Evolutionary conservation across 1,140 invertebrate species (phyloP).

Genomic region (Dinothrombium tinctorium): DNA sequence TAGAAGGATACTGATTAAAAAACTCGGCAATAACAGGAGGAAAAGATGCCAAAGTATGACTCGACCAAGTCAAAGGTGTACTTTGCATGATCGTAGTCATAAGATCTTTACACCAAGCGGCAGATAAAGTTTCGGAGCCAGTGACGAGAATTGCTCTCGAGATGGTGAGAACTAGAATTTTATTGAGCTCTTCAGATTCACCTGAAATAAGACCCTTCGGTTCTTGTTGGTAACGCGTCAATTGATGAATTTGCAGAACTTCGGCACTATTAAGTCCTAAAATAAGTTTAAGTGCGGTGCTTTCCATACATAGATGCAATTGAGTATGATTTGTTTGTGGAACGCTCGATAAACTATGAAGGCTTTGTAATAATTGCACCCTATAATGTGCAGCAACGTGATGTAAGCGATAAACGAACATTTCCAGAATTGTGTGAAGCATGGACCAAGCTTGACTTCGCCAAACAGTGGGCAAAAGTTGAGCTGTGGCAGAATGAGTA

Average conservation of each 20-base stretch:
- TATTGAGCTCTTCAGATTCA: constrained; percentile 81
- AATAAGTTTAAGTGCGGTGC: constrained; percentile 67
- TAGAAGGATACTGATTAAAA: constrained; percentile 22
- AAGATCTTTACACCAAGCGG: constrained; percentile 70
- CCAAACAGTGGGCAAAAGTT: constrained; percentile 64
- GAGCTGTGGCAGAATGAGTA: constrained; percentile 43
- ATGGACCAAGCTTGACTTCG: constrained; percentile 32
- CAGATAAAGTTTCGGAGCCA: constrained; percentile 36
- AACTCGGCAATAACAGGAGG: constrained; percentile 68
- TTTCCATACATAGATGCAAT: constrained; percentile 78
- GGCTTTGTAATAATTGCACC: constrained; percentile 63
- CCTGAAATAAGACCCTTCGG: constrained; percentile 57
- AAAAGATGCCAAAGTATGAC: constrained; percentile 72
- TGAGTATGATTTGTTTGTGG: constrained; percentile 86
- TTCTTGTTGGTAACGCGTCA: constrained; percentile 56
- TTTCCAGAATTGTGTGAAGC: constrained; percentile 74
- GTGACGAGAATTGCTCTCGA: constrained; percentile 81
- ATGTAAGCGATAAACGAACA: constrained; percentile 86
- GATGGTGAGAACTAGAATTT: constrained; percentile 54
- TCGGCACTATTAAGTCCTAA: constrained; percentile 72
- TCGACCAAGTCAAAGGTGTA: constrained; percentile 66
- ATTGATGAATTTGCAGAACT: constrained; percentile 21
- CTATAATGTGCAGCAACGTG: constrained; percentile 87
- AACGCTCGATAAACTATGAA: constrained; percentile 59
- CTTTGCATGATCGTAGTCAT: constrained; percentile 70